Evolutionary conservation across 2,113 vertebrate genomes (phyloP).

Genomic region (Pristiophorus japonicus): DNA sequence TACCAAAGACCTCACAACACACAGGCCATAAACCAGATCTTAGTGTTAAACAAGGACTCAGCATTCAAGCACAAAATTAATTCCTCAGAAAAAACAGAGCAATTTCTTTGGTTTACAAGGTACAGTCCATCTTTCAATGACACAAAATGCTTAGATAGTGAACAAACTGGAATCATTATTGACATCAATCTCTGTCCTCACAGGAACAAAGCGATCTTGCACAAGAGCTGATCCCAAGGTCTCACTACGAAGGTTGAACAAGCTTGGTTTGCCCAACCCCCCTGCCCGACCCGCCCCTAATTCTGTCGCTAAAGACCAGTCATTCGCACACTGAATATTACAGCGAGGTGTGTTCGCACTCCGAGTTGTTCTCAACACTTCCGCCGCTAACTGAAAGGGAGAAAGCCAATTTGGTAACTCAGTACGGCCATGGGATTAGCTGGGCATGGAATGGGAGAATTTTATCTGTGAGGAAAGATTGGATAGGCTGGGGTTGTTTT

Average conservation of each 20-base stretch:
- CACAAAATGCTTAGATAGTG: background rate
- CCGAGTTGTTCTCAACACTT: too few relatives aligned
- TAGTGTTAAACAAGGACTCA: background rate
- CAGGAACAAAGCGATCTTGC: background rate
- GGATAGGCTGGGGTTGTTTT: too few relatives aligned
- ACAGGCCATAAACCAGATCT: background rate
- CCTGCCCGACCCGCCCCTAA: background rate
- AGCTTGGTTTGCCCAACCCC: background rate
- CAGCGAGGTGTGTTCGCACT: too few relatives aligned
- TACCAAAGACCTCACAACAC: background rate
- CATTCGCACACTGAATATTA: background rate
- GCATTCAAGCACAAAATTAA: background rate
- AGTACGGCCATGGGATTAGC: too few relatives aligned
- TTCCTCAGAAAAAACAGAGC: background rate
- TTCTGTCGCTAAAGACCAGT: background rate
- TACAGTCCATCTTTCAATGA: background rate
- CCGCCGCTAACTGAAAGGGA: background rate
- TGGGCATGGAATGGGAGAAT: background rate
- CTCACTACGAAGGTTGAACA: background rate
- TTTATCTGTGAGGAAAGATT: too few relatives aligned
- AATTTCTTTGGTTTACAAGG: background rate
- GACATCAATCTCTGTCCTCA: background rate
- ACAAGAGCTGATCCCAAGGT: background rate
- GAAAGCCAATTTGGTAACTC: background rate
- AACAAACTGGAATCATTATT: background rate